Evolutionary conservation across 2,797 vertebrate genomes (phyloP).

Genomic region (Enoplosus armatus): DNA sequence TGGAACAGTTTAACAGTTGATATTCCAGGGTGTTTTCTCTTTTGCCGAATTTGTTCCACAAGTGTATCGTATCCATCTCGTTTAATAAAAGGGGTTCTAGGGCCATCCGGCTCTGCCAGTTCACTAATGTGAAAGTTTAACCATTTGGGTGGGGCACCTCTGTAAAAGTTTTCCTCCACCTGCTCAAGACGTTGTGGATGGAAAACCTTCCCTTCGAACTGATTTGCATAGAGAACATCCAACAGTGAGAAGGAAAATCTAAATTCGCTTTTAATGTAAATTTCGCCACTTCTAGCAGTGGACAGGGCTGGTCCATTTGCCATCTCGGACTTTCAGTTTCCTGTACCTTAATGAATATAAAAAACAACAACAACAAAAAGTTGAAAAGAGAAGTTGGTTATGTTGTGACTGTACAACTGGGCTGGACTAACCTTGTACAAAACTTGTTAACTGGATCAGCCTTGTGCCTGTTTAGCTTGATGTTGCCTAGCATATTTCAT

Average conservation of each 20-base stretch:
- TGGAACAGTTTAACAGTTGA: constrained; percentile 39
- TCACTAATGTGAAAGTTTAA: constrained; percentile 66
- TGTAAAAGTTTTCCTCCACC: constrained; percentile 56
- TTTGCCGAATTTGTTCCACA: accelerated
- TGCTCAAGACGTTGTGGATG: neutral
- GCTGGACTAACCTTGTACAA: too few relatives aligned
- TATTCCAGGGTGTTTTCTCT: accelerated
- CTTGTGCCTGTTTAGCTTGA: too few relatives aligned
- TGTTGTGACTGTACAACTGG: too few relatives aligned
- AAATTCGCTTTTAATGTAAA: neutral
- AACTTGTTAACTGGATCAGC: too few relatives aligned
- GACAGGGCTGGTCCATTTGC: constrained; percentile 3
- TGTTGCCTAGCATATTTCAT: too few relatives aligned
- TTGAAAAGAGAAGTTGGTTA: too few relatives aligned
- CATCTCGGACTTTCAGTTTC: constrained; percentile 30
- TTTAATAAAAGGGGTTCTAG: constrained; percentile 17
- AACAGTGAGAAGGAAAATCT: constrained; percentile 9
- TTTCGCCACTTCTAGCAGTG: neutral
- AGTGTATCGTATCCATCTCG: constrained; percentile 31
- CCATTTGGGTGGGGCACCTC: constrained; percentile 63
- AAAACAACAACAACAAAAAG: too few relatives aligned
- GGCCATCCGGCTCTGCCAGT: neutral
- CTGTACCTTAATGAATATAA: too few relatives aligned
- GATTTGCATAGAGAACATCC: constrained; percentile 52
- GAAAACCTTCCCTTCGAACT: constrained; percentile 28